Conservation (phyloP, 1,140 invertebrate species). For the Uloborus diversus region DNA sequence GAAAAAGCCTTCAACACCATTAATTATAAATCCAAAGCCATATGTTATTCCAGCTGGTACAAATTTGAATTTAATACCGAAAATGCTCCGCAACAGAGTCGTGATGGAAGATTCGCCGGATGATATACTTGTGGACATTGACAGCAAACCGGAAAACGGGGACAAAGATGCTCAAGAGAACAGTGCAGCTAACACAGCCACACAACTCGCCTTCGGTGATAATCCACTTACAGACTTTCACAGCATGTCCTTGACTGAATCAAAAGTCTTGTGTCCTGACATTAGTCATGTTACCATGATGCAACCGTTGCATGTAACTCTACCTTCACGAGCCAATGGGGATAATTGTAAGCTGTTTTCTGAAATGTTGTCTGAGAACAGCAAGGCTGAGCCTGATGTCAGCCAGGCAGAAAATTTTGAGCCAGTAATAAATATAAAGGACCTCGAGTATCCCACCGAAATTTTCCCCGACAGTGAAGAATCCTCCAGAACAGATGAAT, state of each 20-base stretch:
- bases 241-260: neutral
- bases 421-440: constrained; percentile 24
- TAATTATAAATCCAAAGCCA: constrained; percentile 66
- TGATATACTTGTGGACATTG: constrained; percentile 37
- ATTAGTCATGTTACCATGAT: neutral
- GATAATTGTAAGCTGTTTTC: neutral
- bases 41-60: constrained; percentile 74
- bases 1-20: constrained; percentile 58
- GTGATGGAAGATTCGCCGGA: neutral
- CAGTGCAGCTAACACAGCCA: neutral
- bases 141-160: neutral
- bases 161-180: neutral
- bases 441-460: constrained; percentile 40
- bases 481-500: neutral
- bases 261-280: neutral
- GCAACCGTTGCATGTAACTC: neutral
- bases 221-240: neutral
- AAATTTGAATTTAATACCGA: constrained; percentile 61
- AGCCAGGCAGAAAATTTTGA: constrained; percentile 1
- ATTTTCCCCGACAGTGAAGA: constrained; percentile 10
- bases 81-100: constrained; percentile 36
- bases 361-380: neutral
- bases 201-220: neutral
- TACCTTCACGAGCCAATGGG: neutral
- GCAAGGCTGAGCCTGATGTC: neutral